A percentile compares a stretch with the other conserved stretches of the same genome.
Evolutionary conservation across 1,140 invertebrate species (phyloP).

Genomic region (Drosophila mayri): DNA sequence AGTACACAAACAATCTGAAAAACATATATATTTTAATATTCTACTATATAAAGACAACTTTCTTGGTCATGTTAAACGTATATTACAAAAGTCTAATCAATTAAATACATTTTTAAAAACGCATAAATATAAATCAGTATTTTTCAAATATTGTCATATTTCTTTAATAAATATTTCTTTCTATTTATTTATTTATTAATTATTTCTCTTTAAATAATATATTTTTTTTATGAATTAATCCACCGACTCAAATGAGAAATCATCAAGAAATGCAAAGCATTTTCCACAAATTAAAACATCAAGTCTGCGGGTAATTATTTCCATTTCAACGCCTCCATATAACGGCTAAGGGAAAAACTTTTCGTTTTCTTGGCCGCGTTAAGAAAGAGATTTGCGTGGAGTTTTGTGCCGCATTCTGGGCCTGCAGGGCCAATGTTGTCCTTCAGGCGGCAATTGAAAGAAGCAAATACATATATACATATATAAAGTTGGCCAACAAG

Average conservation of each 20-base stretch:
- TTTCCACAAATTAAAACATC: constrained; percentile 47
- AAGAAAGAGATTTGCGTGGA: constrained; percentile 54
- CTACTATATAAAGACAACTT: accelerated
- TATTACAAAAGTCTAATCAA: background rate
- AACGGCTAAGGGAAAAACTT: constrained; percentile 43
- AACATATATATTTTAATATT: too few relatives aligned
- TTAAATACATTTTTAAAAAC: background rate
- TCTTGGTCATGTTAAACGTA: background rate
- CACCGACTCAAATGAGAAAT: constrained; percentile 16
- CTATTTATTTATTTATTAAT: too few relatives aligned
- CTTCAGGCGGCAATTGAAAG: constrained; percentile 72
- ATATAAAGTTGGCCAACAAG: constrained; percentile 57
- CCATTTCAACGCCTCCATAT: constrained; percentile 62
- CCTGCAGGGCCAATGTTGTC: constrained; percentile 47
- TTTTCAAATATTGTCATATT: too few relatives aligned
- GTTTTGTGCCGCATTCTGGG: constrained; percentile 32
- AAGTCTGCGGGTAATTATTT: constrained; percentile 80
- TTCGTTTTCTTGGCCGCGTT: constrained; percentile 34
- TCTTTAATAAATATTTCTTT: background rate
- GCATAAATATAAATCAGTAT: background rate
- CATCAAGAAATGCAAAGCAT: constrained; percentile 4
- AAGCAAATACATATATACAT: constrained; percentile 29
- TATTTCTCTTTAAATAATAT: background rate
- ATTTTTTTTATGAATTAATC: constrained; percentile 4
- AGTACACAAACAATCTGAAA: too few relatives aligned